phyloP scores from a whole-genome alignment of 2,113 vertebrate species.

The Dascyllus trimaculatus region DNA sequence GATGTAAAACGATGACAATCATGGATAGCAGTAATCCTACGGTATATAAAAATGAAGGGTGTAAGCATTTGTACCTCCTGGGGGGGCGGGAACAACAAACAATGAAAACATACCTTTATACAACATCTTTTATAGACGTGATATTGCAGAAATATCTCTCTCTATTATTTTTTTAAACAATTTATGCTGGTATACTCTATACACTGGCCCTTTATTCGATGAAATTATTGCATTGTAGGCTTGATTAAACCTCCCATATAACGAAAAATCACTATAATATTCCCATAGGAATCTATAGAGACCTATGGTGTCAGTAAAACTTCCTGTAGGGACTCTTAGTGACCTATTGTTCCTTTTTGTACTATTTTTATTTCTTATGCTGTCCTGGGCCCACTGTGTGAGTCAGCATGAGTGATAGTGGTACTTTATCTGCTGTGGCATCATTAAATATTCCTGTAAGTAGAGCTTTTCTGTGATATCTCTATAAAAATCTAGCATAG shows the following conservation, averaged over 20 bases:
- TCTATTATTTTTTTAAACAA: constrained; percentile 82
- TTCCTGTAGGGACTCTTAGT: constrained; percentile 42
- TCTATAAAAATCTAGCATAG: constrained; percentile 73
- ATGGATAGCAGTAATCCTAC: constrained; percentile 77
- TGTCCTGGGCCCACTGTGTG: constrained; percentile 44
- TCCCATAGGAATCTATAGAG: constrained; percentile 67
- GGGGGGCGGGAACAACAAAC: constrained; percentile 69
- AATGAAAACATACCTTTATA: constrained; percentile 89
- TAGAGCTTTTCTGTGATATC: constrained; percentile 65
- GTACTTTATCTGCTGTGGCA: constrained; percentile 67
- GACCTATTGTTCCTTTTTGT: constrained; percentile 25
- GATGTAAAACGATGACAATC: constrained; percentile 83
- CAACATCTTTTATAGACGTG: constrained; percentile 90
- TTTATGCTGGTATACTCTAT: constrained; percentile 97
- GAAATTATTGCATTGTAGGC: constrained; percentile 96
- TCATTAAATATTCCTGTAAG: constrained; percentile 77
- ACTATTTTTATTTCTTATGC: constrained; percentile 26
- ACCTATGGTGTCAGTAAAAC: constrained; percentile 46
- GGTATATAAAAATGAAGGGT: constrained; percentile 73
- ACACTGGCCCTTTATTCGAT: constrained; percentile 94
- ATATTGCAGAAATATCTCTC: constrained; percentile 94
- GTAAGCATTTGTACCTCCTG: constrained; percentile 82
- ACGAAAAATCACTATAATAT: constrained; percentile 79
- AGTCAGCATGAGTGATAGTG: constrained; percentile 28
- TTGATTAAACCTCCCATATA: constrained; percentile 75